Evolutionary conservation across 1,140 invertebrate species (phyloP).

Genomic region (Muscidifurax raptorellus): DNA sequence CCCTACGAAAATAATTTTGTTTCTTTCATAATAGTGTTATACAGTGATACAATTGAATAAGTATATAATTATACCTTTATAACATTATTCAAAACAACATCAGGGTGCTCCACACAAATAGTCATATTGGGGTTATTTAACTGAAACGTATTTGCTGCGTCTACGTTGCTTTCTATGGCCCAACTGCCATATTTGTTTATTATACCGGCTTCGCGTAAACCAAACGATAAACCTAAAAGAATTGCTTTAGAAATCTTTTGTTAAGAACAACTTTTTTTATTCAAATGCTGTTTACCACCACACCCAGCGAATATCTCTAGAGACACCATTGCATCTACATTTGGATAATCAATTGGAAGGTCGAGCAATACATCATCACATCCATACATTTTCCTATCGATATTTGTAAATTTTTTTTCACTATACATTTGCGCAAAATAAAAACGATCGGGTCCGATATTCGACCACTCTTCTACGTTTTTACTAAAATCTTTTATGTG

Average conservation of each 20-base stretch:
- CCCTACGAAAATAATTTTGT: constrained; percentile 69
- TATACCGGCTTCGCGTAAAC: constrained; percentile 83
- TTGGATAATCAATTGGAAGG: constrained; percentile 60
- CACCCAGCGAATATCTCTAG: constrained; percentile 93
- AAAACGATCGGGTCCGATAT: constrained; percentile 81
- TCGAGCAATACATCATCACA: background rate
- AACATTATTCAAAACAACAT: constrained; percentile 78
- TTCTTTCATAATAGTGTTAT: background rate
- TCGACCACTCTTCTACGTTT: constrained; percentile 78
- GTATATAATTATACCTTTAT: background rate
- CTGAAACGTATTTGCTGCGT: constrained; percentile 86
- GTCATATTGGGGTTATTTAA: constrained; percentile 85
- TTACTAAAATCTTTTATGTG: constrained; percentile 77
- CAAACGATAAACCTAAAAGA: constrained; percentile 78
- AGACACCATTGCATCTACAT: constrained; percentile 77
- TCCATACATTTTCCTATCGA: background rate
- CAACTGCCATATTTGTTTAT: constrained; percentile 79
- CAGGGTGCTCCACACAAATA: constrained; percentile 90
- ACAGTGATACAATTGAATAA: constrained; percentile 51
- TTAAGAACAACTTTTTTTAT: constrained; percentile 9
- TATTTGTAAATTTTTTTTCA: background rate
- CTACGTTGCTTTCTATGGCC: constrained; percentile 88
- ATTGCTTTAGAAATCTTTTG: background rate
- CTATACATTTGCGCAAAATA: constrained; percentile 80
- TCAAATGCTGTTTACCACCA: constrained; percentile 78